Evolutionary conservation across 2,113 vertebrate species (phyloP).

Genomic region (Leucoraja erinaceus): DNA sequence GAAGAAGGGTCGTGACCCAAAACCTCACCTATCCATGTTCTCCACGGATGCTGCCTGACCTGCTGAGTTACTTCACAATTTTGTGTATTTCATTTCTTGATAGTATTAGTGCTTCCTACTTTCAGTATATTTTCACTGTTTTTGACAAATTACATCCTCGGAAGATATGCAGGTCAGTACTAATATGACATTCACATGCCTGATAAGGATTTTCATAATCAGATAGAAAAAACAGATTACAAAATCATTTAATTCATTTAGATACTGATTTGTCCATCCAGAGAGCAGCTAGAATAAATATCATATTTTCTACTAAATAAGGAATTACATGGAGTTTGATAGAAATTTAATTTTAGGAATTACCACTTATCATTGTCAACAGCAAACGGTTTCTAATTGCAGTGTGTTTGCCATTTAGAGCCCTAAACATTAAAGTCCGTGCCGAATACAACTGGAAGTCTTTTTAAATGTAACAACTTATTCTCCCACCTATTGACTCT

Average conservation of each 20-base stretch:
- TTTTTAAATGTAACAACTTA: no score
- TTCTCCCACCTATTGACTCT: no score
- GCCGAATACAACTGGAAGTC: no score
- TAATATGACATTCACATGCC: neutral
- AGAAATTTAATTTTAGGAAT: neutral
- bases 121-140: neutral
- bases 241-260: neutral
- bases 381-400: no score
- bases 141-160: neutral
- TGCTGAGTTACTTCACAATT: no score
- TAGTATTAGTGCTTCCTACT: neutral
- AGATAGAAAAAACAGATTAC: neutral
- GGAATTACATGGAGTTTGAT: neutral
- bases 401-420: no score
- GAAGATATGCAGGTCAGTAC: neutral
- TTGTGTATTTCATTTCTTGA: no score
- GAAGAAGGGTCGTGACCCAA: no score
- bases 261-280: neutral
- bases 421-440: no score
- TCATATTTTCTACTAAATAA: neutral
- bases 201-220: neutral
- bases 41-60: no score
- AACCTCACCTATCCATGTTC: no score
- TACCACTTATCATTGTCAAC: neutral
- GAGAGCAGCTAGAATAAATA: no score